Base-by-base conservation (phyloP, 2,797 vertebrate genomes). In the Bufotes viridis region DNA sequence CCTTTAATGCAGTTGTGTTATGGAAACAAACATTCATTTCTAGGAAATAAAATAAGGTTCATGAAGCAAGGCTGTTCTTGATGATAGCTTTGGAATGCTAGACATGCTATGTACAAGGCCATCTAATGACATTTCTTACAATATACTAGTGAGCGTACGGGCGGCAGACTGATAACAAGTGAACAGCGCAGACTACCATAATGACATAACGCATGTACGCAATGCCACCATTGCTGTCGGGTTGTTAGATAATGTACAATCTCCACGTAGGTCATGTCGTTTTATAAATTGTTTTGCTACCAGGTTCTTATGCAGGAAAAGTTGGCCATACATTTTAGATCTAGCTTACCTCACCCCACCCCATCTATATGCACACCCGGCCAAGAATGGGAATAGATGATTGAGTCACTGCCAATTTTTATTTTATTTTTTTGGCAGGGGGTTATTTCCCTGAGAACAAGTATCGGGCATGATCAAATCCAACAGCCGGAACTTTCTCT, bases 41-140 rank as follows among this genome's bases (percentile, higher is more conserved):
- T 74, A 84, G 53, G 67, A 74, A 74, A 60, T 29, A 22, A 74
- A 58, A 74, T 72, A 18, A n/a, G n/a, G 12, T 67, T 63, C 26
- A 82, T 26, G 18, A 57, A 55, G 9, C 65, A 84, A 72, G 82
- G 81, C 15, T 53, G 24, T 29, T 82, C 81, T 53, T 18, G 29
- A 24, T 70, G 81, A 83, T 58, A 83, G 57, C 82, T 26, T 72
- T 74, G 82, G 53, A 57, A 74, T 72, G 51, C 18, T 29, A 84
- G 82, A 42, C 82, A 22, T n/a, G 18, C 20, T 20, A 42, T 8
- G n/a, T 34, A 12, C 67, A 70, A 82, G 65, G 65, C 22, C 81
- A 7, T 9, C 55, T 49, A 13, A 18, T 61, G 42, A n/a, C 78
- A 29, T 22, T 17, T 17, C 61, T 15, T 80, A 76, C 55, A 29